Conservation (phyloP, 2,113 vertebrate species). For the Pampusana beccarii region DNA sequence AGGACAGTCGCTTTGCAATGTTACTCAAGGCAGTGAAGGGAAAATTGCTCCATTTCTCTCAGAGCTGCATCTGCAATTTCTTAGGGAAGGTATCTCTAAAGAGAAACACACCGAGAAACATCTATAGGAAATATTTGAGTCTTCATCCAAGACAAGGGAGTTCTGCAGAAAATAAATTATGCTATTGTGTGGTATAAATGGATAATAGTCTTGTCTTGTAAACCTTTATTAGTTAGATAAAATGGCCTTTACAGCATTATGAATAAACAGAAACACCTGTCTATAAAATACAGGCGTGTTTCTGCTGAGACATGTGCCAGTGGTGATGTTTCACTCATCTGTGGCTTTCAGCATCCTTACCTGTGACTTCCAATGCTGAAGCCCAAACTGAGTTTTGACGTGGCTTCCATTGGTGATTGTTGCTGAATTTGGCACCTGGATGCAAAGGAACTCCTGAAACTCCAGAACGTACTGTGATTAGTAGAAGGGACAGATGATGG, state of each 20-base stretch:
- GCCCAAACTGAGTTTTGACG: not conserved
- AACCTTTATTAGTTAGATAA: slow-evolving; percentile 1
- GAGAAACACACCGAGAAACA: not conserved
- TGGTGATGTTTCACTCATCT: not conserved
- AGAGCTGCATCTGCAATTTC: not conserved
- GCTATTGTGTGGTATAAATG: not conserved
- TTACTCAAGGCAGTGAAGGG: not conserved
- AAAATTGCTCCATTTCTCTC: not conserved
- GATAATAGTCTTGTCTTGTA: slow-evolving; percentile 13
- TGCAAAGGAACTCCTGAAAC: not conserved
- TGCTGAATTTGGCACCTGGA: not conserved
- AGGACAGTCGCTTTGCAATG: not conserved
- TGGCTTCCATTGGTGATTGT: not conserved
- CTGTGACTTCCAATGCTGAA: not conserved
- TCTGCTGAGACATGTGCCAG: not conserved
- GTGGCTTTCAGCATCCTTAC: not conserved
- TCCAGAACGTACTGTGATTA: not conserved
- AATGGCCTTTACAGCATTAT: not conserved
- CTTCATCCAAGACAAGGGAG: not conserved
- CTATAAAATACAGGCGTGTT: not conserved
- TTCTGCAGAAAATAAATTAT: not conserved
- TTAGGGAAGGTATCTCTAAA: not conserved
- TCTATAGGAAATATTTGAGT: not conserved
- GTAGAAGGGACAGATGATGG: not conserved
- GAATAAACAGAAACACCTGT: not conserved